Conservation (phyloP, 2,888 invertebrate species). For the Balanococcus diminutus region DNA sequence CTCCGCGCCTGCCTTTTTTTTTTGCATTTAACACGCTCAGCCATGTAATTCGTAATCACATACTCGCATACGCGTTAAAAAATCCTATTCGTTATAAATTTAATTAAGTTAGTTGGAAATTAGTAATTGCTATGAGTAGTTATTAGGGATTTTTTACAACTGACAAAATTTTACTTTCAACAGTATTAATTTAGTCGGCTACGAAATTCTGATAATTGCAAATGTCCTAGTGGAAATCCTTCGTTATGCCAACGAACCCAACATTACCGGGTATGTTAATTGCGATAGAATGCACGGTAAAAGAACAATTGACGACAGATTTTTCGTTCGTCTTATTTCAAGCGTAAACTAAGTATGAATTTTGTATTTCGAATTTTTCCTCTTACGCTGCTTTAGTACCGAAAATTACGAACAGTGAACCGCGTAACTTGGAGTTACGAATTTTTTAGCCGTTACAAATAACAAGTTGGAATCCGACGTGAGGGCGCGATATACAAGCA, state of each 20-base stretch:
- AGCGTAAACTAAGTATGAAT: slow-evolving; percentile 16
- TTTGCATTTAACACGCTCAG: slow-evolving; percentile 32
- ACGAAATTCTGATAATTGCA: neutral
- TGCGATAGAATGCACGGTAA: neutral
- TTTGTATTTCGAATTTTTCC: neutral
- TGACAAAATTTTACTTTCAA: slow-evolving; percentile 38
- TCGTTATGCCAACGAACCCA: slow-evolving; percentile 21
- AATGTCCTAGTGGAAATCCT: slow-evolving; percentile 17
- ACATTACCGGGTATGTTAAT: slow-evolving; percentile 16
- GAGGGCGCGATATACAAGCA: neutral
- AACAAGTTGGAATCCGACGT: slow-evolving; percentile 4
- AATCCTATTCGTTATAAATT: slow-evolving; percentile 31
- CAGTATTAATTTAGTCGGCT: slow-evolving; percentile 30
- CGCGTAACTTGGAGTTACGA: neutral
- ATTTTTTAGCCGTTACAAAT: slow-evolving; percentile 29
- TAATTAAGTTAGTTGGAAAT: neutral
- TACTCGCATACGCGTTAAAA: neutral
- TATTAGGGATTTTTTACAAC: slow-evolving; percentile 19
- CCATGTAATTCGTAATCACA: slow-evolving; percentile 16
- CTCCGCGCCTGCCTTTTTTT: neutral
- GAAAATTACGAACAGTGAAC: slow-evolving; percentile 32
- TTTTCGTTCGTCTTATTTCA: slow-evolving; percentile 19
- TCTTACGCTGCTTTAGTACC: neutral
- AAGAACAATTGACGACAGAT: slow-evolving; percentile 8
- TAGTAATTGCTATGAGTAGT: neutral